Conservation (phyloP, 2,113 vertebrate genomes). For the Sciurus niger region DNA sequence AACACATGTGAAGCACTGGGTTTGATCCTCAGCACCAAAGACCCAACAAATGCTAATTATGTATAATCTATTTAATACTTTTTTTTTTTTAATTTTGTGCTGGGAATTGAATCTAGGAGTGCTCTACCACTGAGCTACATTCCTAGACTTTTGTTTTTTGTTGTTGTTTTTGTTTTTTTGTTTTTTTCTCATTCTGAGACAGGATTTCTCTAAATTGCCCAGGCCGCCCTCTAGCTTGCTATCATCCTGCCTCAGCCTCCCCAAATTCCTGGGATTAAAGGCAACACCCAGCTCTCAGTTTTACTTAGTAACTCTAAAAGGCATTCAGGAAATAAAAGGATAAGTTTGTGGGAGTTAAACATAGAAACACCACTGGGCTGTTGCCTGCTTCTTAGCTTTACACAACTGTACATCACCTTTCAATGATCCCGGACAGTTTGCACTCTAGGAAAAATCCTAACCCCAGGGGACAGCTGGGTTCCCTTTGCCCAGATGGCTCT, state of each 20-base stretch:
- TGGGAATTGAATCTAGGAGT: too few species aligned
- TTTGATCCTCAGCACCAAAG: too few species aligned
- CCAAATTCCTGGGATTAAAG: too few species aligned
- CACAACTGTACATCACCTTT: background rate
- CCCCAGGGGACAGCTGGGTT: too few species aligned
- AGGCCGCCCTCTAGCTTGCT: too few species aligned
- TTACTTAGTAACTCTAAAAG: constrained; percentile 1
- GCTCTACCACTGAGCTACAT: background rate
- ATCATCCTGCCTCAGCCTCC: too few species aligned
- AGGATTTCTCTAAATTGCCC: too few species aligned
- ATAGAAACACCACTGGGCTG: background rate
- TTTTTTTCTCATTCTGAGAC: too few species aligned
- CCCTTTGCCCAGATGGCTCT: background rate
- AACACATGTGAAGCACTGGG: too few species aligned
- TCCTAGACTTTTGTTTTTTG: background rate
- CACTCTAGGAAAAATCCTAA: background rate
- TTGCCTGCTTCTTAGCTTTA: background rate
- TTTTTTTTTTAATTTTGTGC: too few species aligned
- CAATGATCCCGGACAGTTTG: background rate
- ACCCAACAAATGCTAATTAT: background rate
- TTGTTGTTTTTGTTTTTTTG: too few species aligned
- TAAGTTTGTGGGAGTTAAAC: background rate
- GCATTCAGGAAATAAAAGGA: background rate
- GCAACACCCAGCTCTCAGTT: too few species aligned
- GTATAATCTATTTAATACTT: background rate